Evolutionary conservation across 2,888 invertebrate genomes (phyloP), one percentile per base, ranked within the genome.

Genomic region (Terebella lapidaria): DNA sequence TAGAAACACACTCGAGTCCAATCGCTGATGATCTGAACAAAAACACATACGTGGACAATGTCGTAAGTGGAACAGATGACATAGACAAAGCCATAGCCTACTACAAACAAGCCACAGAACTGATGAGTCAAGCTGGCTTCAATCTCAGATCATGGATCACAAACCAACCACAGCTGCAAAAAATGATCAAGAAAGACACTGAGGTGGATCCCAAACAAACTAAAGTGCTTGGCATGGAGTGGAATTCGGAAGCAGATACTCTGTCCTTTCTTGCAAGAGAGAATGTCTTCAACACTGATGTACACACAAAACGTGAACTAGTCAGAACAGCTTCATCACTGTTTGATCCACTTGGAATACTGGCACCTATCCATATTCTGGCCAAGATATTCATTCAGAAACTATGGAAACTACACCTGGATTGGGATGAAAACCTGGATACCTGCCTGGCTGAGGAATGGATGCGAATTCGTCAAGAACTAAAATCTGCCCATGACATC

Each of bases 281-380:
- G 24, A 18, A n/a, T n/a, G n/a, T n/a, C n/a, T n/a, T n/a, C 10
- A 35, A 35, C n/a, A 15, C 42, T n/a, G 18, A 4, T 55, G 18
- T 55, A 45, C 4, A 5, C 25, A 55, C 46, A 18, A 55, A 55
- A 55, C 56, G 56, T 22, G 45, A 47, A 3, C 46, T 55, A 5
- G 56, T 55, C 18, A 46, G 22, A 45, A 4, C 4, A 4, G 45
- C 45, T n/a, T 55, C 56, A 4, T 22, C 22, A 15, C 5, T 55
- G 18, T 55, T 55, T 47, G 45, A 55, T 46, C 45, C 56, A 46
- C 26, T 55, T 10, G 56, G 45, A 5, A 18, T 55, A n/a, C 15
- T 49, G 4, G 15, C 45, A 15, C 56, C 56, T 45, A n/a, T 55
- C 15, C 45, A n/a, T 5, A 10, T 55, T 5, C 46, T 22, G 24